phyloP scores from a whole-genome alignment of 2,113 vertebrate species.

The Rhagologus leucostigma region DNA sequence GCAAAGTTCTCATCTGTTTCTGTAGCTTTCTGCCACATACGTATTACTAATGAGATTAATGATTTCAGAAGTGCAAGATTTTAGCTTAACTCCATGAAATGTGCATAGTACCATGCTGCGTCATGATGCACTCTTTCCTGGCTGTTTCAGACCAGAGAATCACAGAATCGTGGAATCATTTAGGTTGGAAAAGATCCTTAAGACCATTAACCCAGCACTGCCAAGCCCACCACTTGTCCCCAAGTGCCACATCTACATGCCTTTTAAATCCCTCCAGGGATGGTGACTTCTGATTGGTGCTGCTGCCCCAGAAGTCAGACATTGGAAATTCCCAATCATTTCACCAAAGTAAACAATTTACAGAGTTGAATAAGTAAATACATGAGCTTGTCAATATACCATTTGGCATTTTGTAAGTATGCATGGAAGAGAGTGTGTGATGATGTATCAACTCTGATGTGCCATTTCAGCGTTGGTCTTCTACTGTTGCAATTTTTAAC shows the following conservation, averaged over 20 bases:
- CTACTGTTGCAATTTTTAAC: neutral
- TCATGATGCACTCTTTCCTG: neutral
- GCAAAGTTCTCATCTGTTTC: neutral
- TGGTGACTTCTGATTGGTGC: neutral
- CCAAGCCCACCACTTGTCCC: neutral
- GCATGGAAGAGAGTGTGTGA: neutral
- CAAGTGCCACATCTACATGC: neutral
- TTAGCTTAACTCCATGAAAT: neutral
- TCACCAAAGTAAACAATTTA: neutral
- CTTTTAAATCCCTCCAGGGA: neutral
- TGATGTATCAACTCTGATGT: neutral
- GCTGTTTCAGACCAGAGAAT: neutral
- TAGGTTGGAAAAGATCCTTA: neutral
- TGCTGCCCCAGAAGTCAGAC: neutral
- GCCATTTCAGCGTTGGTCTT: neutral
- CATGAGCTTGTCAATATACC: neutral
- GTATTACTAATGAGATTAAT: neutral
- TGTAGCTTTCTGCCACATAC: neutral
- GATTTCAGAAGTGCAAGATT: neutral
- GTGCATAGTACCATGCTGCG: neutral
- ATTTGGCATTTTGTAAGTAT: neutral
- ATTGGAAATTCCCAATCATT: neutral
- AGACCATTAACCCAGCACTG: neutral
- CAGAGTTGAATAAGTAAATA: neutral
- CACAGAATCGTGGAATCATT: neutral